Evolutionary conservation across 2,888 invertebrate species (phyloP).

Genomic region (Crioceris asparagi): DNA sequence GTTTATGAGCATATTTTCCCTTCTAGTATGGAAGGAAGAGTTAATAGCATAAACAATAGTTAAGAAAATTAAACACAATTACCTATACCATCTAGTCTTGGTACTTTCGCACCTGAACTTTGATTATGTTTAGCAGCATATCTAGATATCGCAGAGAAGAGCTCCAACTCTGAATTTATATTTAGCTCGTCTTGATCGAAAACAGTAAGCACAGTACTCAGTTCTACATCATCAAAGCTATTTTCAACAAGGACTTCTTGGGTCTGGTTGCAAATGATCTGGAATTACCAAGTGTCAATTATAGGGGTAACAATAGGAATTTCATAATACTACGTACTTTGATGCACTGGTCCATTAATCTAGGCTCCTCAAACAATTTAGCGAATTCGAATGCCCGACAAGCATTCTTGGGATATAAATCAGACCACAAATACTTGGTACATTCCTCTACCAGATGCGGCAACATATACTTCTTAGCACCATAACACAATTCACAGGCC

Average conservation of each 20-base stretch:
- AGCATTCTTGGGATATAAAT: slow-evolving; percentile 67
- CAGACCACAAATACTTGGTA: slow-evolving; percentile 74
- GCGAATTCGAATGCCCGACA: slow-evolving; percentile 82
- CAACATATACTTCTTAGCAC: slow-evolving; percentile 80
- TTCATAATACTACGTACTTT: slow-evolving; percentile 40
- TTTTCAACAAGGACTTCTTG: slow-evolving; percentile 62
- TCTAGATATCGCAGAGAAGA: slow-evolving; percentile 64
- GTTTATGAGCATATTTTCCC: too few species aligned
- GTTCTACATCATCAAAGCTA: slow-evolving; percentile 68
- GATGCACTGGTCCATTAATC: slow-evolving; percentile 70
- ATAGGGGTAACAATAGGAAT: background rate
- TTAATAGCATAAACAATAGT: slow-evolving; percentile 18
- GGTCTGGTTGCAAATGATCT: slow-evolving; percentile 69
- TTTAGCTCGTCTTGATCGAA: slow-evolving; percentile 64
- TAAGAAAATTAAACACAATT: slow-evolving; percentile 31
- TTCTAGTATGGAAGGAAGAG: too few species aligned
- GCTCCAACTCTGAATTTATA: slow-evolving; percentile 63
- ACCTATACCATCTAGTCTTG: slow-evolving; percentile 38
- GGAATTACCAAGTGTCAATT: slow-evolving; percentile 20
- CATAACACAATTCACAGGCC: slow-evolving; percentile 78
- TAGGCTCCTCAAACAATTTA: slow-evolving; percentile 71
- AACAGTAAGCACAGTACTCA: slow-evolving; percentile 62
- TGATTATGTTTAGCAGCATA: slow-evolving; percentile 50
- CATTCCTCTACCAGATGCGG: slow-evolving; percentile 75
- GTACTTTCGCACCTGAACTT: slow-evolving; percentile 41